phyloP scores from a whole-genome alignment of 2,113 vertebrate genomes.

The Callocephalon fimbriatum region DNA sequence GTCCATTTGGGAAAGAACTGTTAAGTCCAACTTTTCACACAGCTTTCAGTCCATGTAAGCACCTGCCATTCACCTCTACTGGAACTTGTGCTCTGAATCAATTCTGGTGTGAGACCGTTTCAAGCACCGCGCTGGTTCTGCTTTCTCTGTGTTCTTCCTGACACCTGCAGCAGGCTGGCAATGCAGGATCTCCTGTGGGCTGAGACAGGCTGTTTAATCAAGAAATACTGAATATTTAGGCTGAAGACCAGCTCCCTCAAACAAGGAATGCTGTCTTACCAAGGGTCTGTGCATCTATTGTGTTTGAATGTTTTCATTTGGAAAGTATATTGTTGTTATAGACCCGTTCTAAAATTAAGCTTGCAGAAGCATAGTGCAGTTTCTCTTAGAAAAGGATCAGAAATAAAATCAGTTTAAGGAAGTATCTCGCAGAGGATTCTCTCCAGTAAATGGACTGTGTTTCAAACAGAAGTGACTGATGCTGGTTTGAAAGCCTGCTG shows the following conservation, averaged over 20 bases:
- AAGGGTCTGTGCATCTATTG: background rate
- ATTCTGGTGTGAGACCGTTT: background rate
- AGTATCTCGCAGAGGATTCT: background rate
- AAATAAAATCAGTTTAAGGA: background rate
- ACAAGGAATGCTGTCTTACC: background rate
- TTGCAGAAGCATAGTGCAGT: background rate
- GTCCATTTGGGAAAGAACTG: background rate
- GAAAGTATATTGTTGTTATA: background rate
- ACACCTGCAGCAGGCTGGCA: background rate
- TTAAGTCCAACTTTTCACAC: background rate
- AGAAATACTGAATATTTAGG: background rate
- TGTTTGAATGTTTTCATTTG: background rate
- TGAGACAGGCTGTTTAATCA: background rate
- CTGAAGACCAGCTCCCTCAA: background rate
- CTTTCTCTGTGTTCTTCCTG: background rate
- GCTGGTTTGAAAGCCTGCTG: background rate
- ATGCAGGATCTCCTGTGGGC: background rate
- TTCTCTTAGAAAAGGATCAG: background rate
- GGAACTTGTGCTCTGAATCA: background rate
- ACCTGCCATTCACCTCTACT: background rate
- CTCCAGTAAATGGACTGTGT: background rate
- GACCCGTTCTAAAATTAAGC: conserved; percentile 37
- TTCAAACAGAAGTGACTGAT: background rate
- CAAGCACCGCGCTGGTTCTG: accelerated
- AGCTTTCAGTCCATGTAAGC: background rate